phyloP scores from a whole-genome alignment of 2,888 invertebrate species.

The Timema cristinae region DNA sequence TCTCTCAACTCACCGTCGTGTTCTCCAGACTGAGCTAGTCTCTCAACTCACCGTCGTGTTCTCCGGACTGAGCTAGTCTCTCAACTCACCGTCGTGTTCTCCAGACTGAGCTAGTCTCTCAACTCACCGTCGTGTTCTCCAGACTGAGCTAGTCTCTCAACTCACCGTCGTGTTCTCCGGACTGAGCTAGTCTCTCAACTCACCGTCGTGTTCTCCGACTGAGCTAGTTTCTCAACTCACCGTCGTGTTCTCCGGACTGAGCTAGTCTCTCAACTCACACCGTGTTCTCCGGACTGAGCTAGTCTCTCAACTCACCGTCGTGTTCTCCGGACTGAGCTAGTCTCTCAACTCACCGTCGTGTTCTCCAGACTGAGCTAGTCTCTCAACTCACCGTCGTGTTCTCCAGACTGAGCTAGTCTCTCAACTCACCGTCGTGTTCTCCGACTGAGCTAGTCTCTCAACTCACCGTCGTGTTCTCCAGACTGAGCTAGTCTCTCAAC shows the following conservation, averaged over 20 bases:
- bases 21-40: constrained; percentile 60
- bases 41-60: constrained; percentile 53
- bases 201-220: constrained; percentile 60
- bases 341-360: constrained; percentile 51
- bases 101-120: constrained; percentile 54
- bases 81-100: constrained; percentile 55
- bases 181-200: constrained; percentile 51
- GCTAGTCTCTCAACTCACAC: constrained; percentile 47
- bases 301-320: constrained; percentile 49
- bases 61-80: constrained; percentile 57
- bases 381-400: constrained; percentile 53
- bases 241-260: constrained; percentile 62
- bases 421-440: constrained; percentile 55
- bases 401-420: constrained; percentile 57
- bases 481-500: background rate
- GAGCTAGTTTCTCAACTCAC: constrained; percentile 47
- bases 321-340: constrained; percentile 63
- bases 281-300: constrained; percentile 63
- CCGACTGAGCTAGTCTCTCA: constrained; percentile 45
- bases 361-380: constrained; percentile 60
- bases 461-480: constrained; percentile 55
- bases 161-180: constrained; percentile 60
- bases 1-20: constrained; percentile 51
- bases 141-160: constrained; percentile 51
- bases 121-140: constrained; percentile 58